A percentile compares a stretch with the other conserved stretches of the same genome.
Conservation (phyloP, 2,113 vertebrate genomes). For the Henicopernis longicauda region DNA sequence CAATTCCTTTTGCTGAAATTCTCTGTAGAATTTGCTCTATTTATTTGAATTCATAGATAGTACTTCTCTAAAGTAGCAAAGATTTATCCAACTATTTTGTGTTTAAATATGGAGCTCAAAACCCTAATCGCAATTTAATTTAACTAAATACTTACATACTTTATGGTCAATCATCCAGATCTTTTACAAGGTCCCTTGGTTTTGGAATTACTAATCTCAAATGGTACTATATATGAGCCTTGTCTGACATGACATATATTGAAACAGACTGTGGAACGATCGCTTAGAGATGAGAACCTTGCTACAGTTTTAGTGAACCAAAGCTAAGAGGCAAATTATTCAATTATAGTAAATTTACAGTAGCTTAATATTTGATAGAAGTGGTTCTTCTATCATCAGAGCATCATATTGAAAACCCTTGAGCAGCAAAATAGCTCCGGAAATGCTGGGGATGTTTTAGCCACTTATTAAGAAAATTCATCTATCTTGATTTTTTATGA, state of each 20-base stretch:
- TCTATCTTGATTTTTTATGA: conserved; percentile 63
- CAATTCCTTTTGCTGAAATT: not conserved
- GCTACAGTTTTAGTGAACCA: conserved; percentile 77
- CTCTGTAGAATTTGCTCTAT: not conserved
- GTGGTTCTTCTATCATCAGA: conserved; percentile 77
- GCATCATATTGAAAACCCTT: conserved; percentile 71
- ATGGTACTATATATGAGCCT: conserved; percentile 66
- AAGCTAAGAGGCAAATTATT: conserved; percentile 82
- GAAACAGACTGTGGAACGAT: conserved; percentile 73
- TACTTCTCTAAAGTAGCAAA: conserved; percentile 63
- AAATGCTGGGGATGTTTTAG: conserved; percentile 72
- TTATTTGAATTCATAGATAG: conserved; percentile 25
- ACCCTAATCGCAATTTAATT: conserved; percentile 75
- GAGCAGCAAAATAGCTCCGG: conserved; percentile 67
- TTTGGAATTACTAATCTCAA: conserved; percentile 72
- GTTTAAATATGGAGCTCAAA: conserved; percentile 68
- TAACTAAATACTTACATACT: conserved; percentile 79
- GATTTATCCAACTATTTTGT: conserved; percentile 62
- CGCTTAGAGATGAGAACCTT: conserved; percentile 73
- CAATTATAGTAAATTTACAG: conserved; percentile 83
- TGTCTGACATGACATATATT: conserved; percentile 76
- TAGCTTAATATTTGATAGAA: conserved; percentile 83
- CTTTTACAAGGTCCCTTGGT: conserved; percentile 73
- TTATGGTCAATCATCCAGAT: conserved; percentile 75
- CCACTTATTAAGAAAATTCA: conserved; percentile 75